Percentiles rank a stretch among this genome's conserved stretches.
Evolutionary conservation across 2,113 vertebrate genomes (phyloP).

Genomic region (Nestor notabilis): DNA sequence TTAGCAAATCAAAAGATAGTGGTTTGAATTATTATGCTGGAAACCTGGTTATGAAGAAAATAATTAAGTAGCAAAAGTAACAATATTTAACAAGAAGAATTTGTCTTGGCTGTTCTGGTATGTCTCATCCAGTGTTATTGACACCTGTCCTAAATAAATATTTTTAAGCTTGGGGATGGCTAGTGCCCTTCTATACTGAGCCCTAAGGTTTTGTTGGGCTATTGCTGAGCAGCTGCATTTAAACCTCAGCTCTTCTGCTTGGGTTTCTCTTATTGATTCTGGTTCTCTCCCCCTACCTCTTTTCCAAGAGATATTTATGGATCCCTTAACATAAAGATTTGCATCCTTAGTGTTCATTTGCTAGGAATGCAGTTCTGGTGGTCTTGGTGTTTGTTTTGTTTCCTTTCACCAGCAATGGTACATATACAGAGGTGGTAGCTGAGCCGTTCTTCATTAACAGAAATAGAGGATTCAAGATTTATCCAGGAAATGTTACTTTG

Average conservation of each 20-base stretch:
- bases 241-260: not conserved
- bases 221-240: not conserved
- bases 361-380: not conserved
- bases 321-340: not conserved
- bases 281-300: rapidly evolving
- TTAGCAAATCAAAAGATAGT: not conserved
- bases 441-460: not conserved
- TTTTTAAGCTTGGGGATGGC: not conserved
- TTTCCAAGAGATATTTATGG: not conserved
- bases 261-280: not conserved
- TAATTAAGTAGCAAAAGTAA: not conserved
- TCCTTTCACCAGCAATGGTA: not conserved
- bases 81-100: not conserved
- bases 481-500: not conserved
- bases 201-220: not conserved
- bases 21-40: not conserved
- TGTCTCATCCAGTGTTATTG: not conserved
- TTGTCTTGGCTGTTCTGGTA: not conserved
- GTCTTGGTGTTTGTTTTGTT: not conserved
- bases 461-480: not conserved
- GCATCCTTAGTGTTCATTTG: not conserved
- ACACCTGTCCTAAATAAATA: not conserved
- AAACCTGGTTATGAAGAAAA: not conserved
- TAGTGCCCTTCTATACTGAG: not conserved
- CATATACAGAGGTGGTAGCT: rapidly evolving